Percentiles rank a stretch among this genome's conserved stretches.
phyloP scores from a whole-genome alignment of 1,140 invertebrate species.

The Orius insidiosus region DNA sequence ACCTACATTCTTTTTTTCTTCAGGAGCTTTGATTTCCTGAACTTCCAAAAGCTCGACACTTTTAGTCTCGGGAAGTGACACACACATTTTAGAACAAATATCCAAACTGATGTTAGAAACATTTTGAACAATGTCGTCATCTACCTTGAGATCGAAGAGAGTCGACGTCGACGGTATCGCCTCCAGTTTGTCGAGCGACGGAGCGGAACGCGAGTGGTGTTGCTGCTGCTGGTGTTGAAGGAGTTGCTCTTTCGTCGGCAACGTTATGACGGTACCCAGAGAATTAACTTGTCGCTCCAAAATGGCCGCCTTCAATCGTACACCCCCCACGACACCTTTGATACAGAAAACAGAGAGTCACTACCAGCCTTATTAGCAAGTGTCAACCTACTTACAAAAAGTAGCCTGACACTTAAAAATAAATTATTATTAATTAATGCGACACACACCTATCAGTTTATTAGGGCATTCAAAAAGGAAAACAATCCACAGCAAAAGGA shows the following conservation, averaged over 20 bases:
- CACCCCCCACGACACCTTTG: slow-evolving; percentile 10
- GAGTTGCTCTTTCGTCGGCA: slow-evolving; percentile 6
- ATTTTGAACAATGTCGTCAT: no score
- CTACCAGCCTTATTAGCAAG: slow-evolving; percentile 1
- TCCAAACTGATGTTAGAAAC: no score
- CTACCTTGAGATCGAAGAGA: no score
- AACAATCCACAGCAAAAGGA: neutral
- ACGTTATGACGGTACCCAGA: slow-evolving; percentile 17
- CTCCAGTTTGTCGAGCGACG: no score
- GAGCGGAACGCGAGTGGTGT: neutral
- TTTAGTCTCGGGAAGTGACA: no score
- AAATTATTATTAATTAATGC: slow-evolving; percentile 1
- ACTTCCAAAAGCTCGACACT: no score
- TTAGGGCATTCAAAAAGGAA: neutral
- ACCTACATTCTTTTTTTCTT: neutral
- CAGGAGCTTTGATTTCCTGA: no score
- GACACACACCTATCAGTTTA: slow-evolving; percentile 11
- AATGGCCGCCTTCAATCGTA: slow-evolving; percentile 10
- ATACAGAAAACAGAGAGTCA: slow-evolving; percentile 11
- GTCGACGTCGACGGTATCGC: no score
- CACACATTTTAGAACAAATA: no score
- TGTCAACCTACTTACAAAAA: neutral
- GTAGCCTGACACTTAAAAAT: neutral
- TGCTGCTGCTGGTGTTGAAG: neutral
- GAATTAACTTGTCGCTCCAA: slow-evolving; percentile 19